Percentiles rank a stretch among this genome's conserved stretches.
phyloP scores from a whole-genome alignment of 2,888 invertebrate genomes.

The Aspidiotus destructor region DNA sequence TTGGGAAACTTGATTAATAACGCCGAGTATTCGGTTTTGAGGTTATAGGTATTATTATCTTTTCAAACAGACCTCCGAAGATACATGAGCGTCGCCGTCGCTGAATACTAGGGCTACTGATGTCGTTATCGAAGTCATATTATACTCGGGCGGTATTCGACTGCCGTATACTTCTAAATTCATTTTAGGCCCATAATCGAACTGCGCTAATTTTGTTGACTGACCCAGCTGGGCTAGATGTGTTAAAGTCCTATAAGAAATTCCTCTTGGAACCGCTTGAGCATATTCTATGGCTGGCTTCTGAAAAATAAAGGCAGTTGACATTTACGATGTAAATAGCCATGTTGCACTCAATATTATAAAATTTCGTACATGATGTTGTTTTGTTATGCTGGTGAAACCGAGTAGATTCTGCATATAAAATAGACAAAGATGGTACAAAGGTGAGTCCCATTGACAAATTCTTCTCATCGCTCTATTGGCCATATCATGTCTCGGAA shows the following conservation, averaged over 20 bases:
- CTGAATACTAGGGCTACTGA: slow-evolving; percentile 35
- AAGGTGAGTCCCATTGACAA: slow-evolving; percentile 22
- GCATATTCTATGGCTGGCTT: slow-evolving; percentile 25
- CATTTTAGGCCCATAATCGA: slow-evolving; percentile 38
- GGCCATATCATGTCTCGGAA: slow-evolving; percentile 24
- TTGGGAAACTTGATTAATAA: slow-evolving; percentile 22
- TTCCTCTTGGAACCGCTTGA: slow-evolving; percentile 18
- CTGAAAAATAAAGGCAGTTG: slow-evolving; percentile 1
- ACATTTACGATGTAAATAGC: not conserved
- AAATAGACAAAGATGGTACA: slow-evolving; percentile 28
- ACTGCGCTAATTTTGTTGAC: slow-evolving; percentile 42
- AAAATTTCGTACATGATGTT: slow-evolving; percentile 19
- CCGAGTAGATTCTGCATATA: slow-evolving; percentile 27
- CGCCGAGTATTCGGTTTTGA: not conserved
- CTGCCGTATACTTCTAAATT: slow-evolving; percentile 35
- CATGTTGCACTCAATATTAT: not conserved
- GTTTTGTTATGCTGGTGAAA: slow-evolving; percentile 24
- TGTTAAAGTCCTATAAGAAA: slow-evolving; percentile 24
- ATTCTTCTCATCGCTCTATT: slow-evolving; percentile 20
- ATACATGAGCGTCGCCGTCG: slow-evolving; percentile 35
- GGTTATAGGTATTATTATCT: not conserved
- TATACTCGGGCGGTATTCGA: slow-evolving; percentile 35
- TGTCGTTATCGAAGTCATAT: slow-evolving; percentile 35
- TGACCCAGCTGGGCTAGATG: slow-evolving; percentile 23
- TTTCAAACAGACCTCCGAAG: slow-evolving; percentile 15